Evolutionary conservation across 2,797 vertebrate species (phyloP).

Genomic region (Betta splendens): DNA sequence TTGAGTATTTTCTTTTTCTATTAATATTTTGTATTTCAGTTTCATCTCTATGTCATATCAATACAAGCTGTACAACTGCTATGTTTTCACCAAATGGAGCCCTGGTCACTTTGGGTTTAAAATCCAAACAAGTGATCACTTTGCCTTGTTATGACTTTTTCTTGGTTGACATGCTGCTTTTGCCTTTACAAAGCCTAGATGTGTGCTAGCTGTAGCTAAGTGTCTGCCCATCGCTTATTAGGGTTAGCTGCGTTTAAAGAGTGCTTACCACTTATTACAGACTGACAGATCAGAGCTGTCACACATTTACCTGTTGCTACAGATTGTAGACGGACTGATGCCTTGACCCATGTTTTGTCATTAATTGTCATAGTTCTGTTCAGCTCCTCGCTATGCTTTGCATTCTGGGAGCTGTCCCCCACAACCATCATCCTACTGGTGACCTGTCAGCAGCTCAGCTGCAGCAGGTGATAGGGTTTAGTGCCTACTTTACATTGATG

Average conservation of each 20-base stretch:
- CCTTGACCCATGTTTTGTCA: slow-evolving; percentile 28
- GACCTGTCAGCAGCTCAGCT: slow-evolving; percentile 21
- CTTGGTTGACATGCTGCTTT: slow-evolving; percentile 61
- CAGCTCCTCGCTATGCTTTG: slow-evolving; percentile 5
- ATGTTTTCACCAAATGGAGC: slow-evolving; percentile 37
- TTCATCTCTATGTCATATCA: slow-evolving; percentile 39
- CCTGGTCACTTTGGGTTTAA: slow-evolving; percentile 37
- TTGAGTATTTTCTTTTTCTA: slow-evolving; percentile 33
- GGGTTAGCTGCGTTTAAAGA: slow-evolving; percentile 18
- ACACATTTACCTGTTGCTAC: slow-evolving; percentile 10
- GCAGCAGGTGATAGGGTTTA: slow-evolving; percentile 37
- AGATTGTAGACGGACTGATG: slow-evolving; percentile 33
- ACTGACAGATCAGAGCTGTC: slow-evolving; percentile 40
- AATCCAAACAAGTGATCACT: slow-evolving; percentile 35
- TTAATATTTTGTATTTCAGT: slow-evolving; percentile 38
- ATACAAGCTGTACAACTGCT: slow-evolving; percentile 43
- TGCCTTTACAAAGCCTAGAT: slow-evolving; percentile 56
- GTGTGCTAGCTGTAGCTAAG: slow-evolving; percentile 51
- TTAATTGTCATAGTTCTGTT: slow-evolving; percentile 7
- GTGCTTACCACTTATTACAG: slow-evolving; percentile 29
- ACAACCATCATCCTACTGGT: slow-evolving; percentile 1
- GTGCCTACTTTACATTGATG: slow-evolving; percentile 37
- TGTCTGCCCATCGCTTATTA: slow-evolving; percentile 24
- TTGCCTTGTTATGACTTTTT: slow-evolving; percentile 56
- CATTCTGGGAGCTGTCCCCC: slow-evolving; percentile 8